These are phyloP conservation scores for Napeogenes sylphis DNA, from an alignment of 2,888 invertebrate genomes.

Conservation along the genomic window DNA sequence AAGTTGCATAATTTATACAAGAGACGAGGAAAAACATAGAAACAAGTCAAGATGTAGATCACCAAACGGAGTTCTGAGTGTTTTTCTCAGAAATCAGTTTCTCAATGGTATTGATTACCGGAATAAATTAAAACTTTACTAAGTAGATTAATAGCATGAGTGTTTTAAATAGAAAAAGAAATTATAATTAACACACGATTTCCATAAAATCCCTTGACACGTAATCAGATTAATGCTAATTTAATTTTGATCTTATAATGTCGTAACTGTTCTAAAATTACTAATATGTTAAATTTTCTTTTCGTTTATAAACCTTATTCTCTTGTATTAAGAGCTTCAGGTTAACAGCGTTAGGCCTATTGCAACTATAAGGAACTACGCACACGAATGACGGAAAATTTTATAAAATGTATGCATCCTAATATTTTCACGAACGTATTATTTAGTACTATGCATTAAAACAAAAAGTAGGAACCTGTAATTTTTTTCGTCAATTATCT, in stretches of 20 bases:
- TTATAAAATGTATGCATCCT: too few relatives aligned
- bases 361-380: neutral
- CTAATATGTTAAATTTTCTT: conserved; percentile 4
- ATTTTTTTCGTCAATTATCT: too few relatives aligned
- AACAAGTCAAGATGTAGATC: neutral
- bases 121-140: conserved; percentile 1
- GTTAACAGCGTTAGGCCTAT: conserved; percentile 9
- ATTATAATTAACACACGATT: conserved; percentile 3
- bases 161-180: conserved; percentile 1
- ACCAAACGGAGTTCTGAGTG: neutral
- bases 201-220: conserved; percentile 14
- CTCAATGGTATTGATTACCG: neutral
- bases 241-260: conserved; percentile 20
- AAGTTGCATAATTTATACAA: too few relatives aligned
- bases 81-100: conserved; percentile 2
- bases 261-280: conserved; percentile 9
- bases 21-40: conserved; percentile 2
- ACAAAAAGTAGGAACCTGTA: too few relatives aligned
- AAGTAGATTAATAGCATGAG: conserved; percentile 1
- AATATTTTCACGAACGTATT: too few relatives aligned
- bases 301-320: conserved; percentile 10
- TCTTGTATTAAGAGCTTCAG: conserved; percentile 13
- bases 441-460: too few relatives aligned
- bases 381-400: conserved; percentile 11
- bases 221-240: conserved; percentile 21